Base-by-base conservation (phyloP, 2,888 invertebrate species). In the Smittia aterrima region DNA sequence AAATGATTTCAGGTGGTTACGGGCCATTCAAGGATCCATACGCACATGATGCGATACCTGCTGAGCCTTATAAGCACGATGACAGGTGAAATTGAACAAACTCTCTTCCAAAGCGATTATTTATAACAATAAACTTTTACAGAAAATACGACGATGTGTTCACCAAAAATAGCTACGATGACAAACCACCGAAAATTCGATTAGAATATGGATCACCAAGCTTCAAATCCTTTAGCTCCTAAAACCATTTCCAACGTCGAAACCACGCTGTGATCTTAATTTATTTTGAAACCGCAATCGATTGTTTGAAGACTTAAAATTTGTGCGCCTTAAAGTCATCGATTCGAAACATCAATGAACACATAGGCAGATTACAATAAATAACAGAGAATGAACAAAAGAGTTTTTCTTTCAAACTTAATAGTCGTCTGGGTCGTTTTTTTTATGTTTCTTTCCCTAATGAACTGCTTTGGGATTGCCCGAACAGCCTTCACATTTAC, bases 21-120 rank as follows among this genome's bases (percentile, higher is more conserved):
- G 83, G 83, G 74, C 83, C 83, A 58, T 83, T 66, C 9, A 64
- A 76, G 38, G 79, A 79, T 62, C 76, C 76, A 24, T 76, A 76
- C 41, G 53, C 64, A n/a, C 75, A 76, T 41, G 47, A 53, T 27
- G 70, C 53, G 13, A 41, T 24, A 16, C 53, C 53, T 25, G 27
- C 47, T 27, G 3, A 58, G 9, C 53, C 58, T 18, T 58, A 58
- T 11, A 22, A 25, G 24, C 47, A 75, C 16, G 24, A 13, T 66
- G 58, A 72, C 1, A 58, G 32, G 72, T 62, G 38, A 18, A n/a
- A 58, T 58, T 7, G 9, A 22, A 58, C 4, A 9, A n/a, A 66
- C 11, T 2, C 16, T 62, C 16, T 6, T 18, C 20, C 20, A 9
- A 54, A 54, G n/a, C 11, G 4, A 62, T 24, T 22, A 18, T 24